A percentile compares a stretch with the other conserved stretches of the same genome.
Conservation (phyloP, 1,140 invertebrate genomes). For the Venturia canescens region DNA sequence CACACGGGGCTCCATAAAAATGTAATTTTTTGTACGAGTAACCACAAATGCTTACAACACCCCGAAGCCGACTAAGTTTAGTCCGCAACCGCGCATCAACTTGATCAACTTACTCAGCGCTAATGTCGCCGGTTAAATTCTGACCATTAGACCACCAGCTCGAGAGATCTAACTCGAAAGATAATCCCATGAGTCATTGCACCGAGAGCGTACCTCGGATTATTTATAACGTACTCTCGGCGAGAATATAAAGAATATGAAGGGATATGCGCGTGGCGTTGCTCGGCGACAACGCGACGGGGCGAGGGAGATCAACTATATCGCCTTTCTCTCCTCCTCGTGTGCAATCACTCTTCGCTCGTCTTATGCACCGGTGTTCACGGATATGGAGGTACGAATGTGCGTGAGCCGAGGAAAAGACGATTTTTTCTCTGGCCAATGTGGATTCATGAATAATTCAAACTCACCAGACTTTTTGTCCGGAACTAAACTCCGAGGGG, state of each 20-base stretch:
- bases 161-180: conserved; percentile 40
- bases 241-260: conserved; percentile 38
- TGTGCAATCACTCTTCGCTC: conserved; percentile 35
- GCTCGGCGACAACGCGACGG: conserved; percentile 6
- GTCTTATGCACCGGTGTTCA: not conserved
- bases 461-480: not conserved
- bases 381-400: not conserved
- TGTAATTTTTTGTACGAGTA: too few relatives aligned
- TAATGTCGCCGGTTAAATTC: conserved; percentile 37
- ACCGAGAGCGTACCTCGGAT: conserved; percentile 13
- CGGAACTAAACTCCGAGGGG: too few relatives aligned
- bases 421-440: not conserved
- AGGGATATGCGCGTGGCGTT: conserved; percentile 9
- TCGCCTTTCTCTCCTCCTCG: conserved; percentile 43
- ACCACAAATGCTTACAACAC: not conserved
- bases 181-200: conserved; percentile 46
- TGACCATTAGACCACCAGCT: conserved; percentile 42
- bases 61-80: not conserved
- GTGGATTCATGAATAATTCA: not conserved
- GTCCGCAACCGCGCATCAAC: not conserved
- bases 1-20: too few relatives aligned
- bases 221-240: conserved; percentile 28
- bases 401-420: not conserved
- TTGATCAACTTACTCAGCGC: conserved; percentile 8
- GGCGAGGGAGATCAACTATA: conserved; percentile 43